Evolutionary conservation across 2,797 vertebrate species (phyloP).

Genomic region (Falco columbarius): DNA sequence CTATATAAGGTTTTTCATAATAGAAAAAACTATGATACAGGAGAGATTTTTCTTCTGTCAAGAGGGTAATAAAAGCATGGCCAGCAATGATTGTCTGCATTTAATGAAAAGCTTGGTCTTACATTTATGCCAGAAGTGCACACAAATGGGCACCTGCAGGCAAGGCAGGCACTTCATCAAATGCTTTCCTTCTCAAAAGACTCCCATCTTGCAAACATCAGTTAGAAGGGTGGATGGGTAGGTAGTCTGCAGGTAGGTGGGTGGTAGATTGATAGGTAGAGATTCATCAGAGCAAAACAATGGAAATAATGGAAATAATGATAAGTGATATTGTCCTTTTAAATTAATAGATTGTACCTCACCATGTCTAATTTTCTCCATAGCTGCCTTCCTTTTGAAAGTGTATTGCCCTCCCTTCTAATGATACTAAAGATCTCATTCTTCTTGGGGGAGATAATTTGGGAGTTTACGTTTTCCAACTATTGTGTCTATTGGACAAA

Average conservation of each 20-base stretch:
- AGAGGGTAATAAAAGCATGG: neutral
- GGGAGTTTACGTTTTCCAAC: neutral
- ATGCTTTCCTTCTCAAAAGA: neutral
- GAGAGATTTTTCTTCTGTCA: neutral
- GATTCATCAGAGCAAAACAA: conserved; percentile 1
- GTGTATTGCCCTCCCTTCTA: neutral
- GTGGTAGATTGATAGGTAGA: neutral
- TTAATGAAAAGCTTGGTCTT: neutral
- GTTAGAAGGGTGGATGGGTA: neutral
- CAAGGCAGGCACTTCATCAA: neutral
- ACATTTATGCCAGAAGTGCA: neutral
- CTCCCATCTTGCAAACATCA: neutral
- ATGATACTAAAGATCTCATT: neutral
- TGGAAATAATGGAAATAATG: neutral
- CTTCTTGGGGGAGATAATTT: neutral
- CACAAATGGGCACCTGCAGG: neutral
- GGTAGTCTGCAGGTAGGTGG: neutral
- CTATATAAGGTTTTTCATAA: neutral
- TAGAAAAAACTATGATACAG: neutral
- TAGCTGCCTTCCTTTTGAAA: neutral
- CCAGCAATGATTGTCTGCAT: neutral
- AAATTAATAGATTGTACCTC: neutral
- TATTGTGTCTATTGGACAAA: neutral
- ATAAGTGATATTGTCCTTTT: neutral
- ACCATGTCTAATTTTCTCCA: neutral